Evolutionary conservation across 2,797 vertebrate genomes (phyloP).

Genomic region (Telmatherina bonti): DNA sequence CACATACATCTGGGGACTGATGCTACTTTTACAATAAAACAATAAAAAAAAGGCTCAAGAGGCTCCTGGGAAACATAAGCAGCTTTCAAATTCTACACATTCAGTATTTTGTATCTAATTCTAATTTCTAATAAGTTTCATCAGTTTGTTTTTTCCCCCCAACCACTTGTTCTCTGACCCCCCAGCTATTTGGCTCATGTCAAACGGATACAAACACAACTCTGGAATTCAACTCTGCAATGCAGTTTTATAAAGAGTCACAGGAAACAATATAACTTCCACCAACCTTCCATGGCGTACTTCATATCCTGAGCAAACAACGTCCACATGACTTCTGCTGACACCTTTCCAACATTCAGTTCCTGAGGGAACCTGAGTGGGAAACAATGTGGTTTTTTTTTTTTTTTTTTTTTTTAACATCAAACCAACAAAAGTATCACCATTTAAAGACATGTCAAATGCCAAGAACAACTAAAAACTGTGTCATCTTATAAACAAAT

Average conservation of each 20-base stretch:
- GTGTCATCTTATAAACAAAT: not conserved
- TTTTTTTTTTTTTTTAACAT: not conserved
- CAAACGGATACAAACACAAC: not conserved
- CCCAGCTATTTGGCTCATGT: not conserved
- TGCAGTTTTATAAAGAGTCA: not conserved
- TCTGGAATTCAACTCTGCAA: not conserved
- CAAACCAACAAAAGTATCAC: not conserved
- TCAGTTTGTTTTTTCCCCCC: not conserved
- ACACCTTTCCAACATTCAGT: conserved; percentile 95
- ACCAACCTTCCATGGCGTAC: conserved; percentile 98
- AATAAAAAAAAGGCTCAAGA: conserved; percentile 32
- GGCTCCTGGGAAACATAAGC: conserved; percentile 58
- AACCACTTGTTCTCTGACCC: not conserved
- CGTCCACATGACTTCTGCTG: conserved; percentile 98
- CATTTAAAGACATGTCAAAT: not conserved
- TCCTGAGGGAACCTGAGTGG: conserved; percentile 94
- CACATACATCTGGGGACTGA: conserved; percentile 18
- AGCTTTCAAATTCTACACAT: conserved; percentile 52
- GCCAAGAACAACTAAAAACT: not conserved
- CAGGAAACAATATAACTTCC: too few species aligned
- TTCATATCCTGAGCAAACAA: conserved; percentile 99
- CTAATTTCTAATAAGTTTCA: conserved; percentile 13
- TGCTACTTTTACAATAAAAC: conserved; percentile 27
- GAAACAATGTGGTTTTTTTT: too few species aligned
- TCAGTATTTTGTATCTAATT: conserved; percentile 37